Conservation (phyloP, 2,797 vertebrate species). For the Eulemur albifrons region DNA sequence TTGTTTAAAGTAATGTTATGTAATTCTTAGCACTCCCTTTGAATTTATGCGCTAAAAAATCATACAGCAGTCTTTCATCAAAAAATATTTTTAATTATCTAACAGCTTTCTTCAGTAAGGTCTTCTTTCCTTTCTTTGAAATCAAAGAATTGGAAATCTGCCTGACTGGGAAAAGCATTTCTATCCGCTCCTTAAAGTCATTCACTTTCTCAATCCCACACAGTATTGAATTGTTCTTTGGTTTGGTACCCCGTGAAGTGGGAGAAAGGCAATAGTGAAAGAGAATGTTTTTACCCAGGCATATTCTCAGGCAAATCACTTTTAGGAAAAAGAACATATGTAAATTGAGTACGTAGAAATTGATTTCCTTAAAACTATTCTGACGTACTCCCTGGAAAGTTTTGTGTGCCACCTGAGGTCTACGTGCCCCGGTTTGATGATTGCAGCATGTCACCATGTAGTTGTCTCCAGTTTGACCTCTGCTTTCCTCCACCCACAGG, state of each 20-base stretch:
- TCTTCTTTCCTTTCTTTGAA: slow-evolving; percentile 35
- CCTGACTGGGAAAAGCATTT: not conserved
- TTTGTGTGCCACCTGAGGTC: fast-evolving
- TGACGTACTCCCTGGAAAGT: not conserved
- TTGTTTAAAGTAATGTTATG: not conserved
- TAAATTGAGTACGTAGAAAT: not conserved
- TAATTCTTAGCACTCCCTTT: not conserved
- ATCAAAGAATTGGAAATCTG: slow-evolving; percentile 15
- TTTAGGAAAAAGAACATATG: not conserved
- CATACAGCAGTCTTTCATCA: not conserved
- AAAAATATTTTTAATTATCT: not conserved
- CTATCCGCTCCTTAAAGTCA: not conserved
- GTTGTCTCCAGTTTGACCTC: not conserved
- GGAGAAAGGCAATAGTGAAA: not conserved
- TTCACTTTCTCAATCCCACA: not conserved
- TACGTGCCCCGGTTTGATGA: not conserved
- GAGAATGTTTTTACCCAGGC: not conserved
- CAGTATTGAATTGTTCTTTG: not conserved
- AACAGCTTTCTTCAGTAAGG: not conserved
- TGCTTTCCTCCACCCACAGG: slow-evolving; percentile 81
- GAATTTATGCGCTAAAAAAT: not conserved
- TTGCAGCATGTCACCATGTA: fast-evolving
- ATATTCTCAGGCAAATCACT: not conserved
- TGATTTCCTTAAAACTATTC: not conserved
- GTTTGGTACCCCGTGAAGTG: not conserved